Evolutionary conservation across 2,113 vertebrate species (phyloP).

Genomic region (Rattus rattus): DNA sequence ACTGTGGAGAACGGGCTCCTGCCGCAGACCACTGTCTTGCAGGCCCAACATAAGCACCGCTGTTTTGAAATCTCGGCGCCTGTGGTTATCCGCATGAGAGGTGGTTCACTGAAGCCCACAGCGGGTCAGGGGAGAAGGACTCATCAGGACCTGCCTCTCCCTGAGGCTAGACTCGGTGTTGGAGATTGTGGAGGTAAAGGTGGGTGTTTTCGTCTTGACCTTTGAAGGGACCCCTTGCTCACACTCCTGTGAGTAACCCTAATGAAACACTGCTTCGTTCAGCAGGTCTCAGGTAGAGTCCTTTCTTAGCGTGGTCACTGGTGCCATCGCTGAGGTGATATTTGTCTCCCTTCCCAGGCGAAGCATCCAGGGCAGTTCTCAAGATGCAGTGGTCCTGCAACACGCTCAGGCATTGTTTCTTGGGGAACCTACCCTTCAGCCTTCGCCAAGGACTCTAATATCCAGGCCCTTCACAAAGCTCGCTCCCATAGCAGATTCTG

Average conservation of each 20-base stretch:
- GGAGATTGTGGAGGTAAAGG: not conserved
- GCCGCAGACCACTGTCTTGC: not conserved
- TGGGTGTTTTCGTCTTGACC: not conserved
- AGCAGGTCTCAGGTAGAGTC: not conserved
- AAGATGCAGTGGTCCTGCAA: not conserved
- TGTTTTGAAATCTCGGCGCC: not conserved
- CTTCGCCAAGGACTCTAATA: not conserved
- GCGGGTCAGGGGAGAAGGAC: not conserved
- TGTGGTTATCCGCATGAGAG: not conserved
- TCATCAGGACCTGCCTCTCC: not conserved
- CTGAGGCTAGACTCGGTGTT: not conserved
- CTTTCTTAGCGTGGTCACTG: not conserved
- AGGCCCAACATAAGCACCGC: not conserved
- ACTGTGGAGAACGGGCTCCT: not conserved
- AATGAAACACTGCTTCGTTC: not conserved
- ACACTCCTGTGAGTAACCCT: not conserved
- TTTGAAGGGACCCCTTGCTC: not conserved
- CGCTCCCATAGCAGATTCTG: not conserved
- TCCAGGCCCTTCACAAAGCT: not conserved
- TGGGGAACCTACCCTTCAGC: not conserved
- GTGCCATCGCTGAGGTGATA: not conserved
- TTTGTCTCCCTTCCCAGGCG: not conserved
- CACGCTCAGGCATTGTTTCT: not conserved
- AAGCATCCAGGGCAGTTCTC: not conserved
- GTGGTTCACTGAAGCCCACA: not conserved